Evolutionary conservation across 2,888 invertebrate genomes (phyloP), one percentile per base, ranked within the genome.

Genomic region (Yponomeuta cagnagella): DNA sequence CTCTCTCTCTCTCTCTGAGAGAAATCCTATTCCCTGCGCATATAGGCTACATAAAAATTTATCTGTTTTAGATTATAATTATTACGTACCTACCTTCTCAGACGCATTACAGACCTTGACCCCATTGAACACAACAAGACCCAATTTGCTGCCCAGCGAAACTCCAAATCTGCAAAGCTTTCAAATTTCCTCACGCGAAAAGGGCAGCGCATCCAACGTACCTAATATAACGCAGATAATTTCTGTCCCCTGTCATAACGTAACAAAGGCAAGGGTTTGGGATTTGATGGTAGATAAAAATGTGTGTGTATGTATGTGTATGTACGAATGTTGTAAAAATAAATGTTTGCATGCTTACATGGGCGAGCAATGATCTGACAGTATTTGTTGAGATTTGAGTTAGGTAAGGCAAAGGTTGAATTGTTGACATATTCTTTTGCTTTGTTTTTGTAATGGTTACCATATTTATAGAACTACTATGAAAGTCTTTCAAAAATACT

Each of bases 221-320:
- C 9, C 43, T 43, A 58, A 58, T 58, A 58, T 58, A 58, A 58
- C 31, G 65, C 33, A 33, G 65, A 65, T 65, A 31, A 65, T 65
- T 65, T 30, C 31, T 65, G 65, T 65, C 65, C 65, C 65, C 65
- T 65, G 65, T 65, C 65, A 65, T 58, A 58, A 58, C 31, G 33
- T 65, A 33, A 65, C 65, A 65, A 65, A 65, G 31, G 65, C 2
- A 65, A 64, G 31, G 65, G 65, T 4, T 10, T 65, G 30, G 65
- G 65, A 31, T 31, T 65, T 65, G 31, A 58, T 58, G 52, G 52
- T 58, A 58, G 52, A 58, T 58, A 58, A 58, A 58, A 58, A 58
- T 58, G 15, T 15, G 5, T 58, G 52, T 58, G 52, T 58, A 12
- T 58, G 15, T 15, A 15, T 58, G 52, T 58, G 52, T 58, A 12